Base-by-base conservation (phyloP, 2,888 invertebrate species). In the Ecliptopera silaceata region DNA sequence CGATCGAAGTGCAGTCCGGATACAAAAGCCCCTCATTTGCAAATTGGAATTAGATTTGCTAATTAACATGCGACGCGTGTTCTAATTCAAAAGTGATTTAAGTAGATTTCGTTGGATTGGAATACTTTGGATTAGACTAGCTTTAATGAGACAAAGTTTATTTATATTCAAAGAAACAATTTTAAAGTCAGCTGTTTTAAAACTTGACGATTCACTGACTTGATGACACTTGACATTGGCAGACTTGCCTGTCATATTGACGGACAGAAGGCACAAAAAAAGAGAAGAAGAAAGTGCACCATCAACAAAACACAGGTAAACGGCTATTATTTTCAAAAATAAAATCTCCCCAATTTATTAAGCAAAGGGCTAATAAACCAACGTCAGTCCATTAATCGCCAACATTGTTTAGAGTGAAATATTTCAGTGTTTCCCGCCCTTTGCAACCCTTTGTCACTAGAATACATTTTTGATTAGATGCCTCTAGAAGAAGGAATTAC, bases 341-440 rank as follows among this genome's bases (percentile, higher is more conserved):
- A 48, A 60, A 63, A 63, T 56, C 41, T 41, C 42, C 50, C 38
- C 57, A 51, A 57, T 61, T 65, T 63, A 63, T 57, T 56, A 56
- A 49, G 29, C 41, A 50, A 56, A 57, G 46, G 56, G 61, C 59
- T 60, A 45, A 59, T 61, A 62, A 59, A 66, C 63, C 63, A 63
- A 62, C 60, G 66, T 54, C 61, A 60, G 56, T 63, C 59, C 63
- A 66, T 64, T 66, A 60, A 66, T 64, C 56, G 61, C 61, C 54
- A 65, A 64, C 64, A 64, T 56, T 63, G 61, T 66, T 64, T 54
- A 56, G 51, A 52, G 47, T 56, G 46, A 63, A 65, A 57, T 51
- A 58, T 61, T 50, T 56, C 45, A 46, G 20, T 32, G 49, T 36
- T 56, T 45, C 32, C 45, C 18, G 34, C 50, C 50, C 46, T 43